These are phyloP conservation scores for Colius striatus DNA, from an alignment of 2,113 vertebrate species.

Conservation along the genomic window DNA sequence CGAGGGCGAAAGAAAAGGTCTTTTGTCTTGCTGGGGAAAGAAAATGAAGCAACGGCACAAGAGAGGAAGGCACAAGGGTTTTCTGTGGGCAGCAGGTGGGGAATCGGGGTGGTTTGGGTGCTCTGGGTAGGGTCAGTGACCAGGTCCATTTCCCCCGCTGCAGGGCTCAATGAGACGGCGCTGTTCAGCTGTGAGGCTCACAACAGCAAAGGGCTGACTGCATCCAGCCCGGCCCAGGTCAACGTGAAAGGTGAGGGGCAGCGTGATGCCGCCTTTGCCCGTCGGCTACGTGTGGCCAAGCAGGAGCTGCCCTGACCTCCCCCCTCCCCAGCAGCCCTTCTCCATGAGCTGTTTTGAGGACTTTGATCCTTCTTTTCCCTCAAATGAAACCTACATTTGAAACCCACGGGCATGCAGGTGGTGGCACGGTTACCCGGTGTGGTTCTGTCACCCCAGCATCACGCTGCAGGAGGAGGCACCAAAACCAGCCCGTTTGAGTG, in stretches of 20 bases:
- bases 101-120: not conserved
- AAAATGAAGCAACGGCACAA: not conserved
- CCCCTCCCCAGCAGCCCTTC: not conserved
- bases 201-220: constrained; percentile 87
- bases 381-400: not conserved
- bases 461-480: not conserved
- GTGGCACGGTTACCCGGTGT: fast-evolving
- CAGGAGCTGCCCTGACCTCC: not conserved
- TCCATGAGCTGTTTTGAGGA: not conserved
- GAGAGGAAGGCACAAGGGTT: not conserved
- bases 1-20: not conserved
- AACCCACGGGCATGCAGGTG: fast-evolving
- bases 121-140: not conserved
- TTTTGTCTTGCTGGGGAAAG: not conserved
- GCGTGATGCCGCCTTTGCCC: not conserved
- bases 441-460: not conserved
- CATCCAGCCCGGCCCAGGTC: constrained; percentile 84
- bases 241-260: constrained; percentile 88
- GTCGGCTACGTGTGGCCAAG: not conserved
- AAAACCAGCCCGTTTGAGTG: not conserved
- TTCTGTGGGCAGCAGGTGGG: not conserved
- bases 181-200: constrained; percentile 92
- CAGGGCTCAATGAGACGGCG: constrained; percentile 82
- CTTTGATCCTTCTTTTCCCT: not conserved
- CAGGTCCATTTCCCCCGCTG: not conserved